Evolutionary conservation across 2,113 vertebrate genomes (phyloP), one percentile per base, ranked within the genome.

Genomic region (Neotragus moschatus): DNA sequence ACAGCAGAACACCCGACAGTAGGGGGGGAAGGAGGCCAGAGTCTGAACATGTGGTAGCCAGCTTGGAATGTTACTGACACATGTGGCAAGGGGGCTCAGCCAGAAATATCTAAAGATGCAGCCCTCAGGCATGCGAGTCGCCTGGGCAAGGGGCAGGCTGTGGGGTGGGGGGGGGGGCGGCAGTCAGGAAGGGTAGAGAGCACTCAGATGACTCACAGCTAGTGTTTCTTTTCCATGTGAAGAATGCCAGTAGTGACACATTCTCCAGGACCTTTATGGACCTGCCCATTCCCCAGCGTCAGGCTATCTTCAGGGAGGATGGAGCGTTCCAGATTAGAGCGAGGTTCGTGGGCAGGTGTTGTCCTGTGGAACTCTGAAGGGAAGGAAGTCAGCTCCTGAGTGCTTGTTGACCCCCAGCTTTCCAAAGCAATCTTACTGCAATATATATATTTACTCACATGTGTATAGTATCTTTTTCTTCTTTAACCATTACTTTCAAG

Each of bases 61-160:
- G 98, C 98, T 96, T 99, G 96, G 96, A 98, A 98, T 45, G 81
- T 91, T 98, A 91, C 89, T 91, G 94, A 95, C 95, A 98, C 53
- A 90, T 97, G 98, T 98, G 98, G 98, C 97, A 91, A 94, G 94
- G 98, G 96, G 80, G 94, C 87, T 90, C 45, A 94, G 98, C 98
- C 98, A 98, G 98, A 98, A 96, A 87, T 94, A 95, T 98, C 99
- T 98, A 98, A 98, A 98, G 98, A 98, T 98, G 97, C 36, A 94
- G 97, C 56, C 11, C 81, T 94, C 88, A 53, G 91, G 93, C 92
- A 30, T 88, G 23, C 3, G 3, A 39, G 19, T 56, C 91, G 45
- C 58, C 75, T 36, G 90, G 80, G 49, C 39, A 11, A 73, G 53
- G 39, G 60, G 51, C 33, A 33, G 88, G 53, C 39, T 33, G 21